phyloP scores from a whole-genome alignment of 2,888 invertebrate genomes.

The Ennomos quercinarius region DNA sequence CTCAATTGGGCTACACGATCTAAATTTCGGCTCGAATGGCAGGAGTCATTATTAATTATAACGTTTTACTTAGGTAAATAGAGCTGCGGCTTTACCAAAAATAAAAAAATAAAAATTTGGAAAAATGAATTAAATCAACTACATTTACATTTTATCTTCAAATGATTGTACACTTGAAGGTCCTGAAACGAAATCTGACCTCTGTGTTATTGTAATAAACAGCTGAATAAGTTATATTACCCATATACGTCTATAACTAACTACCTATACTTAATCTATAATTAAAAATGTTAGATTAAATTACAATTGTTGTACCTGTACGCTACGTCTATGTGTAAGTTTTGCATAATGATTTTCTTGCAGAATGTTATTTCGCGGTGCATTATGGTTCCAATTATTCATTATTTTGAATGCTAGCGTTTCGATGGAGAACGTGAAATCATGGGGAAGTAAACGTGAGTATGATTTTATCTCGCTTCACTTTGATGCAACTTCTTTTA shows the following conservation, averaged over 20 bases:
- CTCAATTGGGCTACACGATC: no score
- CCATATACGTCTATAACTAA: not conserved
- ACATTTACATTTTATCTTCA: no score
- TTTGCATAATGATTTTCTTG: conserved; percentile 37
- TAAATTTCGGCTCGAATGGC: no score
- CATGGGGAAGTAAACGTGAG: conserved; percentile 70
- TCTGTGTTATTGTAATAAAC: conserved; percentile 3
- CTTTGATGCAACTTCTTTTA: not conserved
- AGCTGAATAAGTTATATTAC: not conserved
- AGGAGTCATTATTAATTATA: no score
- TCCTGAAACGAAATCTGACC: not conserved
- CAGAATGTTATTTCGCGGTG: conserved; percentile 57
- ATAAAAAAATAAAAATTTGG: no score
- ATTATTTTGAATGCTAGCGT: conserved; percentile 53
- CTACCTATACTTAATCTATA: conserved; percentile 2
- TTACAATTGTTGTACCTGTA: conserved; percentile 5
- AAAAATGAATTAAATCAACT: no score
- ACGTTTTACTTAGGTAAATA: no score
- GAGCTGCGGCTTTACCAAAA: no score
- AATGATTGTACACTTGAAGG: no score
- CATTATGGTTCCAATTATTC: conserved; percentile 54
- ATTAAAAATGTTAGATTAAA: conserved; percentile 25
- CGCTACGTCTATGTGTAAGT: not conserved
- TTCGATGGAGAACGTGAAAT: conserved; percentile 52
- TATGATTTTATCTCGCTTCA: conserved; percentile 29